Percentiles rank a stretch among this genome's conserved stretches.
Conservation (phyloP, 1,140 invertebrate genomes). For the Gyrodactylus bullatarudis region DNA sequence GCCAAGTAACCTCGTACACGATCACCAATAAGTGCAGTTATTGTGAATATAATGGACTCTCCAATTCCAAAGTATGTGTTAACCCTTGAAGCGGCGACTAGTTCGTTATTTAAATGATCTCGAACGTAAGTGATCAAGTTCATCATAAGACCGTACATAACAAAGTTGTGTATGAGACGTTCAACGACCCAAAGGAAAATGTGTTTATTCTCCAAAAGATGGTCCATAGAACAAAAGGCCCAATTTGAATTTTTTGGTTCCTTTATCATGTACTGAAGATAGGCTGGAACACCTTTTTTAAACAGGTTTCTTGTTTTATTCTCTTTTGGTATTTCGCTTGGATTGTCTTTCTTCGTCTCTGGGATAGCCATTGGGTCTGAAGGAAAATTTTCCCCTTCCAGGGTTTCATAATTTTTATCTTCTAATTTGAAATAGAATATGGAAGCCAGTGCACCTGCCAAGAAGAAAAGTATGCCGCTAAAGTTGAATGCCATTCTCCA, state of each 20-base stretch:
- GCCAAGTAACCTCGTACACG: neutral
- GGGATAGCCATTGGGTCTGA: neutral
- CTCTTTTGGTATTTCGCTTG: neutral
- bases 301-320: neutral
- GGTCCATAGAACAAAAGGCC: neutral
- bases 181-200: constrained; percentile 4
- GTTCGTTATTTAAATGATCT: neutral
- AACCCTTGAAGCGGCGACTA: neutral
- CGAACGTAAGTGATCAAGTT: neutral
- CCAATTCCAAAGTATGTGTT: neutral
- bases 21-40: neutral
- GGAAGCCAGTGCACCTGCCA: neutral
- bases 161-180: neutral
- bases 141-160: constrained; percentile 5
- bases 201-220: neutral
- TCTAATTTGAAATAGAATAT: neutral
- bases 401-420: neutral
- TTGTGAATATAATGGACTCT: neutral
- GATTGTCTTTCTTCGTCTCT: neutral
- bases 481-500: constrained; percentile 2
- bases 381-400: neutral
- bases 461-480: neutral
- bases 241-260: too few relatives aligned
- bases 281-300: neutral
- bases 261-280: neutral